Conservation (phyloP, 2,113 vertebrate species). For the Pseudolaguvia tuberculata region DNA sequence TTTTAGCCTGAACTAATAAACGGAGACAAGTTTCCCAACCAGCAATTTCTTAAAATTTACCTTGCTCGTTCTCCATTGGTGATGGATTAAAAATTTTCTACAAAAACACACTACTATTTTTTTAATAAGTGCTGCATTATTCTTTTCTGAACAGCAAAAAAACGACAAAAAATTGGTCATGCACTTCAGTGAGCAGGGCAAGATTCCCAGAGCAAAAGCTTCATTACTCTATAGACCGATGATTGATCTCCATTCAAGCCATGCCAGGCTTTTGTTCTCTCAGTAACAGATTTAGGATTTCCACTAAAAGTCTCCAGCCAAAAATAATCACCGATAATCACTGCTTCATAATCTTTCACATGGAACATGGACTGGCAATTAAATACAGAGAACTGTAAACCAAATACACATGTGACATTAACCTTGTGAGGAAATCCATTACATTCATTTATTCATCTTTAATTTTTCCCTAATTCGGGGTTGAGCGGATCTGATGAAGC, state of each 20-base stretch:
- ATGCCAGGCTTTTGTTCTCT: conserved; percentile 34
- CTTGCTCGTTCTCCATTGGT: conserved; percentile 3
- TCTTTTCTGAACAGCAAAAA: conserved; percentile 24
- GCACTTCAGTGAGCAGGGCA: not conserved
- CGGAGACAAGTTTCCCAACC: conserved; percentile 19
- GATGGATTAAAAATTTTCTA: conserved; percentile 7
- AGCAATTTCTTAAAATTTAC: conserved; percentile 37
- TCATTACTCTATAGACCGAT: not conserved
- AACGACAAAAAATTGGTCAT: not conserved
- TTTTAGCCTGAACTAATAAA: conserved; percentile 25
- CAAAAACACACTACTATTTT: not conserved
- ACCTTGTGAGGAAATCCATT: no score
- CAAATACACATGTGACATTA: no score
- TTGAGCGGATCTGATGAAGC: no score
- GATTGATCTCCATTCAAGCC: conserved; percentile 29
- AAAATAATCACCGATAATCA: not conserved
- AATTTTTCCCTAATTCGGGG: no score
- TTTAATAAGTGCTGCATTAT: conserved; percentile 7
- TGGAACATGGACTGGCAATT: not conserved
- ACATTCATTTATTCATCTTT: no score
- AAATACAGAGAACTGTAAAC: not conserved
- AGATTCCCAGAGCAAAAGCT: conserved; percentile 12
- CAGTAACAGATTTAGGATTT: conserved; percentile 33
- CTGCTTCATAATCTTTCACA: not conserved
- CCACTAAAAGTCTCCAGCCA: not conserved